These are phyloP conservation scores for Sebastes alutus DNA, from an alignment of 2,797 vertebrate species.

Conservation along the genomic window DNA sequence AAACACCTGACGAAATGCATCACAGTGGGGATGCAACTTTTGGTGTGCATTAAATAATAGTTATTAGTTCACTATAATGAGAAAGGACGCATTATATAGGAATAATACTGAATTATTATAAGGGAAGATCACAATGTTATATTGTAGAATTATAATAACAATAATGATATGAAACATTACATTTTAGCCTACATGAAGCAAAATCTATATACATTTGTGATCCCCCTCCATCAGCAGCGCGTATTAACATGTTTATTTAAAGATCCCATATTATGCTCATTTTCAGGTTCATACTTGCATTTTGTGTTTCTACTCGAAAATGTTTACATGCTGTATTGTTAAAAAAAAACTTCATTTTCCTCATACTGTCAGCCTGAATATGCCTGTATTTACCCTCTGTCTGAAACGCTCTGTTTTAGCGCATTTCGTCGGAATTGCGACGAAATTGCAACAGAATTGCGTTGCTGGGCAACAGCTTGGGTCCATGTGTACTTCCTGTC, in stretches of 20 bases:
- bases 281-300: no score
- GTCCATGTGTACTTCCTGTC: no score
- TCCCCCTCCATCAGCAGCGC: background rate
- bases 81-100: background rate
- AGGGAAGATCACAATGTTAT: background rate
- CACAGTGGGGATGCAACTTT: background rate
- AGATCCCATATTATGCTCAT: no score
- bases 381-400: no score
- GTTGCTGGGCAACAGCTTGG: no score
- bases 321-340: no score
- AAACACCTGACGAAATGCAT: background rate
- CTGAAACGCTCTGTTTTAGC: no score
- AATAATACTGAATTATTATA: background rate
- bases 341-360: fast-evolving
- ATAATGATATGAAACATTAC: no score
- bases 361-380: no score
- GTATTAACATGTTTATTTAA: background rate
- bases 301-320: no score
- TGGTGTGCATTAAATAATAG: background rate
- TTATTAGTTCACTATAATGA: background rate
- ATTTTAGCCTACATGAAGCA: background rate
- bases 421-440: no score
- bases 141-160: background rate
- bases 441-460: no score
- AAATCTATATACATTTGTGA: background rate